Conservation (phyloP, 2,797 vertebrate genomes). For the Coendou prehensilis region DNA sequence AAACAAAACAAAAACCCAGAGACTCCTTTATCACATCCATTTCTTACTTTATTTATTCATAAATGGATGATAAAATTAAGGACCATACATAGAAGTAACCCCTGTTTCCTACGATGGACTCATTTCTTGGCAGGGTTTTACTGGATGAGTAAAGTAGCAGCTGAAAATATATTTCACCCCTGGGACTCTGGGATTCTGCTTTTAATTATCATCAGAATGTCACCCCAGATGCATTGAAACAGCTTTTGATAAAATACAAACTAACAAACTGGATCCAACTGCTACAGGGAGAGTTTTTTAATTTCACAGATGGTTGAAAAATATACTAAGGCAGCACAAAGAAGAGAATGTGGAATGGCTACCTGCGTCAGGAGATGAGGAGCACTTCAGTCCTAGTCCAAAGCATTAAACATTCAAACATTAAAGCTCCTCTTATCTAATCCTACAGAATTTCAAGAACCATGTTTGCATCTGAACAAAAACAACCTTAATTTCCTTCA, state of each 20-base stretch:
- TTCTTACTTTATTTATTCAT: conserved; percentile 2
- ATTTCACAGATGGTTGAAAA: conserved; percentile 85
- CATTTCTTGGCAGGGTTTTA: conserved; percentile 10
- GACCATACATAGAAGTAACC: neutral
- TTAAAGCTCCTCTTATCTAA: conserved; percentile 14
- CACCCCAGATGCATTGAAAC: conserved; percentile 74
- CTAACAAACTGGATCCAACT: conserved; percentile 83
- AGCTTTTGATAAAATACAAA: conserved; percentile 75
- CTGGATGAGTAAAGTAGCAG: conserved; percentile 26
- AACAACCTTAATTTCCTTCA: conserved; percentile 43
- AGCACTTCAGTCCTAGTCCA: neutral
- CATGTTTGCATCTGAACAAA: neutral
- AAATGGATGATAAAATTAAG: conserved; percentile 59
- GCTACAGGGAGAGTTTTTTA: conserved; percentile 80
- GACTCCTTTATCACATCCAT: neutral
- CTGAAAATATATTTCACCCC: conserved; percentile 67
- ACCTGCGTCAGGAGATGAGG: neutral
- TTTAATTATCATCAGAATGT: conserved; percentile 80
- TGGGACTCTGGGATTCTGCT: conserved; percentile 75
- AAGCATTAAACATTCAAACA: neutral
- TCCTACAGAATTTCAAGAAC: neutral
- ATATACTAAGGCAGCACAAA: neutral
- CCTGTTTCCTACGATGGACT: neutral
- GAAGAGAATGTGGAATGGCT: neutral
- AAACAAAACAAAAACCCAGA: neutral